Evolutionary conservation across 2,113 vertebrate genomes (phyloP).

Genomic region (Promerops cafer): DNA sequence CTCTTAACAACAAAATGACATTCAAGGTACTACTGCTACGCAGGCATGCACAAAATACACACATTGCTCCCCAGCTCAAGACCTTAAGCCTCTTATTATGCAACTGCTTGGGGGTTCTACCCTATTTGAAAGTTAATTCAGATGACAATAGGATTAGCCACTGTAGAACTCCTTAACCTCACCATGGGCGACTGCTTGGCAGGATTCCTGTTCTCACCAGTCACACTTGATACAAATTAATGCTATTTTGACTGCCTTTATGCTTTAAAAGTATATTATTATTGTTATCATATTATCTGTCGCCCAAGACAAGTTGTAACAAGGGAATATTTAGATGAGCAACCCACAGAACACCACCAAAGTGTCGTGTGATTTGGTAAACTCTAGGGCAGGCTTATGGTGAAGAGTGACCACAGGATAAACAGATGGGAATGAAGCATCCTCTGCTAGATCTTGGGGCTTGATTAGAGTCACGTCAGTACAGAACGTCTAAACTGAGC

Average conservation of each 20-base stretch:
- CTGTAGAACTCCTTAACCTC: conserved; percentile 49
- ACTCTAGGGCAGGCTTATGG: not conserved
- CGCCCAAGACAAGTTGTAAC: not conserved
- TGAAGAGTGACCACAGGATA: not conserved
- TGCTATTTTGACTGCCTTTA: not conserved
- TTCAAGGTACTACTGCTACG: not conserved
- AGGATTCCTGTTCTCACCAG: conserved; percentile 35
- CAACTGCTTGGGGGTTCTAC: not conserved
- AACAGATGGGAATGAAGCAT: not conserved
- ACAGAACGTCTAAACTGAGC: not conserved
- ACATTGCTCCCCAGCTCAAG: not conserved
- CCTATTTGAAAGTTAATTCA: conserved; percentile 61
- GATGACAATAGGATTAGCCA: conserved; percentile 69
- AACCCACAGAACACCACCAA: not conserved
- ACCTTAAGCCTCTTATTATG: conserved; percentile 2
- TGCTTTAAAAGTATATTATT: not conserved
- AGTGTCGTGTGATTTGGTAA: not conserved
- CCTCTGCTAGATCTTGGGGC: not conserved
- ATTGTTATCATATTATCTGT: not conserved
- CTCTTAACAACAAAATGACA: not conserved
- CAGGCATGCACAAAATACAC: not conserved
- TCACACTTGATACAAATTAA: not conserved
- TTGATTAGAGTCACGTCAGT: not conserved
- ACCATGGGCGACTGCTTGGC: conserved; percentile 9
- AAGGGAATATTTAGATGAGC: not conserved